Evolutionary conservation across 2,797 vertebrate genomes (phyloP).

Genomic region (Notolepis coatsorum): DNA sequence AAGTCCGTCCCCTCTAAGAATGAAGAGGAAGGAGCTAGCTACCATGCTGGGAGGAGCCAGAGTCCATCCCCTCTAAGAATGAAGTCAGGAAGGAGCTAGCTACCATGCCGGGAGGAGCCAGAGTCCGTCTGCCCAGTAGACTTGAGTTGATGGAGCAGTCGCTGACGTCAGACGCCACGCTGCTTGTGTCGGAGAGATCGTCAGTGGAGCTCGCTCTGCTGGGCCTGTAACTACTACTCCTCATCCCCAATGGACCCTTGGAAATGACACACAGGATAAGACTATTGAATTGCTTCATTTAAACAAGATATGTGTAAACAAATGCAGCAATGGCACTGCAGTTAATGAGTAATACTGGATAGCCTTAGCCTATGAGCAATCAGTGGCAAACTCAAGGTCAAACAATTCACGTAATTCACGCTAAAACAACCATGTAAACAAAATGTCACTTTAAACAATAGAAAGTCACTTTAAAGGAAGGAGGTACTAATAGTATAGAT

Average conservation of each 20-base stretch:
- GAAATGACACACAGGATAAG: slow-evolving; percentile 26
- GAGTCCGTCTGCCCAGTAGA: slow-evolving; percentile 58
- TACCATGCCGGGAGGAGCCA: slow-evolving; percentile 84
- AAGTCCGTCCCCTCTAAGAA: background rate
- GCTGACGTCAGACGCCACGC: slow-evolving; percentile 72
- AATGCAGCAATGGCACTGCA: too few species aligned
- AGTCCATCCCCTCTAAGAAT: background rate
- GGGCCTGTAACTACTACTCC: slow-evolving; percentile 45
- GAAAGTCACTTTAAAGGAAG: too few species aligned
- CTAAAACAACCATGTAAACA: too few species aligned
- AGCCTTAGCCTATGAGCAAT: too few species aligned
- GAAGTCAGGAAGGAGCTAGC: background rate
- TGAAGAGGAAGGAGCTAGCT: slow-evolving; percentile 1
- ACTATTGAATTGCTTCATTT: too few species aligned
- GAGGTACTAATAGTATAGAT: too few species aligned
- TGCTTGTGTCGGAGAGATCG: slow-evolving; percentile 80
- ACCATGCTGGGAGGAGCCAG: slow-evolving; percentile 85
- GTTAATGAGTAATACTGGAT: too few species aligned
- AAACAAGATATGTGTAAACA: too few species aligned
- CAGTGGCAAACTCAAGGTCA: too few species aligned
- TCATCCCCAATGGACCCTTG: slow-evolving; percentile 58
- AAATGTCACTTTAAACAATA: too few species aligned
- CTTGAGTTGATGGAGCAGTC: slow-evolving; percentile 72
- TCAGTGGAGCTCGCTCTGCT: slow-evolving; percentile 71
- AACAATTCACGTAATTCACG: too few species aligned